These are phyloP conservation scores for Pissodes strobi DNA, from an alignment of 1,140 invertebrate genomes.

Conservation along the genomic window DNA sequence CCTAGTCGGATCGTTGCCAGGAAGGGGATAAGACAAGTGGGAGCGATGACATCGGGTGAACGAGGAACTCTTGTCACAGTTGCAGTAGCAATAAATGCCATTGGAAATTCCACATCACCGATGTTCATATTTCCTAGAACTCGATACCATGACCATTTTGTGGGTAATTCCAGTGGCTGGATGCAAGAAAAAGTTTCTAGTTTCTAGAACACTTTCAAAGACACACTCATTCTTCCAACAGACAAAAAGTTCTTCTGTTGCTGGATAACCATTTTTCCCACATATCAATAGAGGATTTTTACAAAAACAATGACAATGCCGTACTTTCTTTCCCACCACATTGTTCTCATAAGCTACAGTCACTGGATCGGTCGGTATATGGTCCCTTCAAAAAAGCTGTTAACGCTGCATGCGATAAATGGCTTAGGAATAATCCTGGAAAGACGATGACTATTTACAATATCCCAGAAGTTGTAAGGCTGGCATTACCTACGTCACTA, in stretches of 20 bases:
- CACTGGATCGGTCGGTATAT: conserved; percentile 45
- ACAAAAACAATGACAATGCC: conserved; percentile 49
- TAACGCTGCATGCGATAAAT: conserved; percentile 52
- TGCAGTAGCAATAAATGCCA: conserved; percentile 41
- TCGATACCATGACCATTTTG: conserved; percentile 45
- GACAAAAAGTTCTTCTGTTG: neutral
- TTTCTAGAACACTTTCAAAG: conserved; percentile 53
- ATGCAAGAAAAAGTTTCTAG: conserved; percentile 53
- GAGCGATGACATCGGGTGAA: conserved; percentile 56
- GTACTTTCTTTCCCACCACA: conserved; percentile 51
- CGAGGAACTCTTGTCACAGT: conserved; percentile 57
- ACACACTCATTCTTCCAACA: conserved; percentile 41
- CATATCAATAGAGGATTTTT: conserved; percentile 41
- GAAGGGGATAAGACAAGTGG: conserved; percentile 52
- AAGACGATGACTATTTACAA: too few species aligned
- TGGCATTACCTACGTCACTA: too few species aligned
- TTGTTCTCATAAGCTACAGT: conserved; percentile 54
- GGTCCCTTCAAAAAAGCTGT: conserved; percentile 55
- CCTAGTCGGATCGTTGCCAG: conserved; percentile 50
- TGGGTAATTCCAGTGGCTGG: conserved; percentile 54
- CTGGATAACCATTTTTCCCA: conserved; percentile 32
- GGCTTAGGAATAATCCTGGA: conserved; percentile 57
- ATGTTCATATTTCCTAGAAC: conserved; percentile 51
- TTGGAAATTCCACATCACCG: conserved; percentile 54
- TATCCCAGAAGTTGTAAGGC: too few species aligned